Percentiles rank a stretch among this genome's conserved stretches.
Evolutionary conservation across 2,797 vertebrate genomes (phyloP).

Genomic region (Jordanella pulchra): DNA sequence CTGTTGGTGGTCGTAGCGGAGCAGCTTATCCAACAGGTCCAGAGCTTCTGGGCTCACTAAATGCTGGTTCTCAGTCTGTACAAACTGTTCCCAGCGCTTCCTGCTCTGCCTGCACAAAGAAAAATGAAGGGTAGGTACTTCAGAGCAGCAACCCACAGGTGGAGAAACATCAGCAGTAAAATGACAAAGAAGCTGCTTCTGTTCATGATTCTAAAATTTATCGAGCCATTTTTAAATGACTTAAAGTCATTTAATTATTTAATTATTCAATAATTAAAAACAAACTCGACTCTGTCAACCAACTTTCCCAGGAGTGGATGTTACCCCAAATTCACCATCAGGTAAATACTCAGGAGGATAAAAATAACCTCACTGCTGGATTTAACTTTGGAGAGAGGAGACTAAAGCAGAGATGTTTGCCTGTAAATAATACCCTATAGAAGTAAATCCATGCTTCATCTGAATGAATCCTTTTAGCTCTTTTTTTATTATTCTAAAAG

Average conservation of each 20-base stretch:
- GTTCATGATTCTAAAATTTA: not conserved
- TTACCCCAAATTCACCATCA: not conserved
- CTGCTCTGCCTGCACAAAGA: slow-evolving; percentile 85
- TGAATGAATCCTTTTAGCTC: too few relatives aligned
- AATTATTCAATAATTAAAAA: too few relatives aligned
- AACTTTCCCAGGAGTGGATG: not conserved
- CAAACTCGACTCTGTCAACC: too few relatives aligned
- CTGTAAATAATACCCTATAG: too few relatives aligned
- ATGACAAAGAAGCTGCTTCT: not conserved
- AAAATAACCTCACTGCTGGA: too few relatives aligned
- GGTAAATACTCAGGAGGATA: too few relatives aligned
- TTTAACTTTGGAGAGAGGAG: too few relatives aligned
- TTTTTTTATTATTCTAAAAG: too few relatives aligned
- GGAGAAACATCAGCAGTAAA: not conserved
- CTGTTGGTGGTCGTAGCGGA: slow-evolving; percentile 84
- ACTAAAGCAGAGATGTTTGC: too few relatives aligned
- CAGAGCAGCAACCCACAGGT: not conserved
- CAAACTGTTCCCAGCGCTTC: slow-evolving; percentile 86
- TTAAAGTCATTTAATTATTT: too few relatives aligned
- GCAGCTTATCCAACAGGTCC: slow-evolving; percentile 85
- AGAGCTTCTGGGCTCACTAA: slow-evolving; percentile 83
- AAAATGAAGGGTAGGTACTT: not conserved
- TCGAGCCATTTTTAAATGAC: not conserved
- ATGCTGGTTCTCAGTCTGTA: slow-evolving; percentile 86
- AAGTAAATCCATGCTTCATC: too few relatives aligned